A percentile compares a stretch with the other conserved stretches of the same genome.
These are phyloP conservation scores for Morpho achilles DNA, from an alignment of 2,888 invertebrate genomes.

Conservation along the genomic window DNA sequence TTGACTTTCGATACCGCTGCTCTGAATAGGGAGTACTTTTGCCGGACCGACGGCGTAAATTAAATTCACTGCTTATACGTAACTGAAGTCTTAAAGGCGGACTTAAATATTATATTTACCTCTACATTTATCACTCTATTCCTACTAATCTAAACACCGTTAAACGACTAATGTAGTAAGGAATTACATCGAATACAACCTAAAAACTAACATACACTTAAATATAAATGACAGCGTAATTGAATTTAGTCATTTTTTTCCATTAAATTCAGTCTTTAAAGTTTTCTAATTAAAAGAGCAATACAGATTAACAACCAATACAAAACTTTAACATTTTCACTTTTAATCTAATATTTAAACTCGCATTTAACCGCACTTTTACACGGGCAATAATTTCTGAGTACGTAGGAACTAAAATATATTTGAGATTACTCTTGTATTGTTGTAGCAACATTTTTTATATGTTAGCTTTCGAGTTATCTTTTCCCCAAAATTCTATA, in stretches of 20 bases:
- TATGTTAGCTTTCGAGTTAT: too few relatives aligned
- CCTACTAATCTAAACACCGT: constrained; percentile 39
- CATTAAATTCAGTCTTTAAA: constrained; percentile 74
- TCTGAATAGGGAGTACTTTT: too few relatives aligned
- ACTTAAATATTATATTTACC: neutral
- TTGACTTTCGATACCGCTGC: too few relatives aligned
- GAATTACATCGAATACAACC: constrained; percentile 36
- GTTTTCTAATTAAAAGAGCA: constrained; percentile 62
- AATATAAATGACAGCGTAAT: constrained; percentile 66
- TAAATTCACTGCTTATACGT: constrained; percentile 2
- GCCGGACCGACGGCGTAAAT: neutral
- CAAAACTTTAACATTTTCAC: constrained; percentile 29
- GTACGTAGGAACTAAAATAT: too few relatives aligned
- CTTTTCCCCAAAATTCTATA: too few relatives aligned
- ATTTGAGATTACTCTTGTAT: too few relatives aligned
- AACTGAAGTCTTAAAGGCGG: constrained; percentile 8
- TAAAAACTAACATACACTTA: constrained; percentile 51
- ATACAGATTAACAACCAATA: constrained; percentile 46
- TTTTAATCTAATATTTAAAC: neutral
- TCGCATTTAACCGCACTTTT: too few relatives aligned
- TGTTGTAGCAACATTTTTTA: too few relatives aligned
- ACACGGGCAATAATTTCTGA: too few relatives aligned
- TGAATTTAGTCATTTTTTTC: constrained; percentile 67
- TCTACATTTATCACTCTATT: constrained; percentile 7
- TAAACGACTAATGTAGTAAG: constrained; percentile 34